Evolutionary conservation across 2,888 invertebrate species (phyloP), one percentile per base, ranked within the genome.

Genomic region (Agelastica alni): DNA sequence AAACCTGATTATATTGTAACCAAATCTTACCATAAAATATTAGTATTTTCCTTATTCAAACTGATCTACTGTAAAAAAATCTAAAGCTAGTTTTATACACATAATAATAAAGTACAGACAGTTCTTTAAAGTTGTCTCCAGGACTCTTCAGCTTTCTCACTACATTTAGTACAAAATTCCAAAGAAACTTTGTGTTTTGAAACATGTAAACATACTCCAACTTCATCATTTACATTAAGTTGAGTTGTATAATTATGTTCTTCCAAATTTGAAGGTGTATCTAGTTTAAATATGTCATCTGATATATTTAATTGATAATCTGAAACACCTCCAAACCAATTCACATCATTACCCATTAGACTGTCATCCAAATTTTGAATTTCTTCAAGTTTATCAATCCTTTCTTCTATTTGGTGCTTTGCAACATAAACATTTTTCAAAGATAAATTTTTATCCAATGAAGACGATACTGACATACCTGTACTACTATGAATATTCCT

Each of bases 131-230:
- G 46, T 31, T 59, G 65, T n/a, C 16, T 41, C 73, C 74, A 73
- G 9, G 66, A 59, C 14, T 65, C 36, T 12, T 52, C 44, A n/a
- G 80, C 76, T 58, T 79, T 82, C 51, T 78, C 77, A 65, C 81
- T 80, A 62, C 83, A 85, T 20, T 72, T 74, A 1, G 80, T 73
- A 67, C 84, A 85, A 66, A 81, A 83, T 65, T 83, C 83, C 54
- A 83, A 67, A 0, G 84, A 83, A 26, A 84, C 77, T 66, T 77
- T 78, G 39, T 80, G 79, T 31, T 80, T 79, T 53, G 81, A 80
- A 10, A 83, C 78, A 64, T 84, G 83, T 9, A 84, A 71, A 65
- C 84, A 84, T 12, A 84, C 77, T 10, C 83, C 83, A 42, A 77
- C 75, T 62, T 78, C 76, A 9, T 76, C 73, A 6, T 72, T 43